Evolutionary conservation across 1,140 invertebrate species (phyloP).

Genomic region (Rhynchophorus ferrugineus): DNA sequence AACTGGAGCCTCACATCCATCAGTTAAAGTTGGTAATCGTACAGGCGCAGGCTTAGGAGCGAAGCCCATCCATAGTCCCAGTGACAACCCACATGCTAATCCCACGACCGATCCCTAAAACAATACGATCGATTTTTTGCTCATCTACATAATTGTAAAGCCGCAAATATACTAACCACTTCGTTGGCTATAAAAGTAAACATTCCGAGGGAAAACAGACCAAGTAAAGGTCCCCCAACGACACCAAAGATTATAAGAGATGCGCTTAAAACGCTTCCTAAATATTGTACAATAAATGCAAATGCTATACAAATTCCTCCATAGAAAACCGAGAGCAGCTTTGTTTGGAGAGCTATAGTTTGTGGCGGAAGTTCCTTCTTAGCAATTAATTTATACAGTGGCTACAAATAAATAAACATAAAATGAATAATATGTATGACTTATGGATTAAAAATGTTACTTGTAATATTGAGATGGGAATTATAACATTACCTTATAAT

Average conservation of each 20-base stretch:
- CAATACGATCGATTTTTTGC: not conserved
- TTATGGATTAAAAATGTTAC: conserved; percentile 19
- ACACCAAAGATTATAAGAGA: conserved; percentile 72
- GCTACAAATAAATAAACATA: conserved; percentile 29
- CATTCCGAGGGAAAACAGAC: conserved; percentile 72
- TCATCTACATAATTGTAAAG: not conserved
- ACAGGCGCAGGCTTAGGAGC: conserved; percentile 63
- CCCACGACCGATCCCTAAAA: conserved; percentile 60
- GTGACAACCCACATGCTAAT: conserved; percentile 53
- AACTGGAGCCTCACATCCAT: conserved; percentile 44
- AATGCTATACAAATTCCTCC: conserved; percentile 61
- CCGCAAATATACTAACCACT: conserved; percentile 31
- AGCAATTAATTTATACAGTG: conserved; percentile 33
- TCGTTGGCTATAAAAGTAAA: conserved; percentile 55
- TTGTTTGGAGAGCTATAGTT: conserved; percentile 44
- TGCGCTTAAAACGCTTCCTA: conserved; percentile 66
- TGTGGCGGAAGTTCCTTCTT: conserved; percentile 27
- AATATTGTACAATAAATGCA: conserved; percentile 61
- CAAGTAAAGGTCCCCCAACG: conserved; percentile 72
- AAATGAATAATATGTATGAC: not conserved
- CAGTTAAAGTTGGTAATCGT: conserved; percentile 50
- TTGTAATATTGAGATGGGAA: conserved; percentile 31
- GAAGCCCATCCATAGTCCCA: conserved; percentile 81
- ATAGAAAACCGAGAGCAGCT: conserved; percentile 57
- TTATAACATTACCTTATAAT: conserved; percentile 48